These are phyloP conservation scores for Papilio polyxenes DNA, from an alignment of 1,140 invertebrate genomes.

Conservation along the genomic window DNA sequence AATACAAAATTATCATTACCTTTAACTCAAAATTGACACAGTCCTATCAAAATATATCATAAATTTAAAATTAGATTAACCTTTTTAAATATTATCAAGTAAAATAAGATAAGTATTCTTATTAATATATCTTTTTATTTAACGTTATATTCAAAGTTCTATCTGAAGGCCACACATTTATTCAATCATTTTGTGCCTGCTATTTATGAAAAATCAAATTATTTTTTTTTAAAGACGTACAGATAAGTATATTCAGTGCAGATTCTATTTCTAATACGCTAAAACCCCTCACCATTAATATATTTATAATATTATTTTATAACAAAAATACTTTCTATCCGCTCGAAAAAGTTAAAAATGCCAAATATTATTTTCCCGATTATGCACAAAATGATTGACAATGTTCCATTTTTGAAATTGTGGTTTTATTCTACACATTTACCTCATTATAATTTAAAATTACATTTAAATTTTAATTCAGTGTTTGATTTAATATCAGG, in stretches of 20 bases:
- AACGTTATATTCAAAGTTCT: not conserved
- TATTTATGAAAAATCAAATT: no score
- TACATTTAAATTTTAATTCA: not conserved
- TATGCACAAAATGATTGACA: constrained; percentile 14
- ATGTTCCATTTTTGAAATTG: not conserved
- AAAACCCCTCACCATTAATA: no score
- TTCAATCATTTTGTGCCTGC: constrained; percentile 6
- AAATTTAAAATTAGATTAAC: constrained; percentile 1
- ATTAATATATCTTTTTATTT: constrained; percentile 6
- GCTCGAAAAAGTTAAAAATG: not conserved
- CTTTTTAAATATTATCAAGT: not conserved
- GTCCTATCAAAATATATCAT: constrained; percentile 7
- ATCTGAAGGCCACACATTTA: not conserved
- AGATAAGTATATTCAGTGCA: no score
- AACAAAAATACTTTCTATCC: no score
- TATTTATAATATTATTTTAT: no score
- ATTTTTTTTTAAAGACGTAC: no score
- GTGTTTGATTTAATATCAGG: not conserved
- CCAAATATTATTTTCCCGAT: not conserved
- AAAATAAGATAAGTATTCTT: not conserved
- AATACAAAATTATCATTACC: not conserved
- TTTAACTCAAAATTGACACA: not conserved
- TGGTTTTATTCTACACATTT: not conserved
- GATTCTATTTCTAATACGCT: no score
- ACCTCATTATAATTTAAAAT: constrained; percentile 1